phyloP scores from a whole-genome alignment of 1,140 invertebrate species.

The Spodoptera frugiperda region DNA sequence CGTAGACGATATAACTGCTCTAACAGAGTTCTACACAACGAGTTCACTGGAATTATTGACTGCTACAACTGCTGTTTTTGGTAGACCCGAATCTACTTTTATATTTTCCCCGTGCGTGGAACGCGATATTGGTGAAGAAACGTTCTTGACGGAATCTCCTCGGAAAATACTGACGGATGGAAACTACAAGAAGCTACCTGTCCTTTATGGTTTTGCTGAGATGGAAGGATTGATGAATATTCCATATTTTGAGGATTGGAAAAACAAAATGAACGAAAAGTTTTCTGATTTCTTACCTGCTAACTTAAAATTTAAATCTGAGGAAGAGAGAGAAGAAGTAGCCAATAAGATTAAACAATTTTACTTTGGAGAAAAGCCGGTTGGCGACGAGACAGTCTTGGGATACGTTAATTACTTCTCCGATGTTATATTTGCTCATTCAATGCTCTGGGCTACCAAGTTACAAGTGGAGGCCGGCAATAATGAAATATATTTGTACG shows the following conservation, averaged over 20 bases:
- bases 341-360: constrained; percentile 64
- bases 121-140: too few species aligned
- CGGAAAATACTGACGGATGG: too few species aligned
- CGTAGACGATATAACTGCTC: constrained; percentile 53
- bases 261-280: constrained; percentile 53
- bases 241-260: constrained; percentile 33
- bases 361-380: constrained; percentile 63
- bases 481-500: constrained; percentile 67
- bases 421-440: constrained; percentile 64
- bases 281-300: constrained; percentile 60
- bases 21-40: constrained; percentile 61
- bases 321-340: constrained; percentile 55
- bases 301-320: constrained; percentile 65
- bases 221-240: constrained; percentile 51
- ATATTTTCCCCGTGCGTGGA: constrained; percentile 28
- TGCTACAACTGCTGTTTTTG: constrained; percentile 14
- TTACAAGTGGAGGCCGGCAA: constrained; percentile 63
- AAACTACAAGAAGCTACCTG: too few species aligned
- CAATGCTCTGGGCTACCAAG: constrained; percentile 58
- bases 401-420: constrained; percentile 65
- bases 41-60: constrained; percentile 43
- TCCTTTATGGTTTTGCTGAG: too few species aligned
- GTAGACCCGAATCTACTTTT: constrained; percentile 50
- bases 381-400: constrained; percentile 58
- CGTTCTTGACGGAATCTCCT: too few species aligned